phyloP scores from a whole-genome alignment of 2,113 vertebrate species.

The Sapajus apella region DNA sequence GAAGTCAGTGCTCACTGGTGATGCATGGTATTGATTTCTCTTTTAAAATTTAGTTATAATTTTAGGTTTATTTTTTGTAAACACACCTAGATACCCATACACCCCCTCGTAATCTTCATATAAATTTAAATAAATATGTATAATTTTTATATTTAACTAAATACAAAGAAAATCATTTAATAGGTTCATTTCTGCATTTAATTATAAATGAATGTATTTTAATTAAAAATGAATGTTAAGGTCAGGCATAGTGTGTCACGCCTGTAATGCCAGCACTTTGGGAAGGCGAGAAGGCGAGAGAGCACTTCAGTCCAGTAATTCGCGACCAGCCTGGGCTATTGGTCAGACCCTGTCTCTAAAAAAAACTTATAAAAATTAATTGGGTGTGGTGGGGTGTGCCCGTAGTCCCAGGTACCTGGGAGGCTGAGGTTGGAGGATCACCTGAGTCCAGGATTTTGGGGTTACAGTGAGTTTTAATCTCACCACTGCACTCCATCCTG shows the following conservation, averaged over 20 bases:
- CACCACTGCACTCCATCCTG: background rate
- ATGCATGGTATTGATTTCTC: background rate
- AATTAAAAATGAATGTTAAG: background rate
- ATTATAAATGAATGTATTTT: background rate
- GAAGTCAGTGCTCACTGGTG: background rate
- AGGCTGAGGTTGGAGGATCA: background rate
- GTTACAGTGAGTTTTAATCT: background rate
- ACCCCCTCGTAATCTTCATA: background rate
- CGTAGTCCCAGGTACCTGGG: background rate
- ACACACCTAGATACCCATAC: background rate
- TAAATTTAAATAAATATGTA: background rate
- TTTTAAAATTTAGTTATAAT: background rate
- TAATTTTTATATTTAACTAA: constrained; percentile 34
- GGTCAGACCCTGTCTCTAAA: background rate
- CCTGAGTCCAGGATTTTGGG: background rate
- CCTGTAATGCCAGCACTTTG: background rate
- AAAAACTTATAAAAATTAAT: background rate
- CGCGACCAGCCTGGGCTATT: background rate
- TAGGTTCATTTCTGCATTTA: background rate
- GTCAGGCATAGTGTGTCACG: background rate
- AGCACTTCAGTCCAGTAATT: background rate
- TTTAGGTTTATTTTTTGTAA: background rate
- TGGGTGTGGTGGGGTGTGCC: background rate
- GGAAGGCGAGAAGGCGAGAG: background rate
- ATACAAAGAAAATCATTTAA: background rate